Conservation (phyloP, 2,797 vertebrate genomes). For the Sorex maritimensis region DNA sequence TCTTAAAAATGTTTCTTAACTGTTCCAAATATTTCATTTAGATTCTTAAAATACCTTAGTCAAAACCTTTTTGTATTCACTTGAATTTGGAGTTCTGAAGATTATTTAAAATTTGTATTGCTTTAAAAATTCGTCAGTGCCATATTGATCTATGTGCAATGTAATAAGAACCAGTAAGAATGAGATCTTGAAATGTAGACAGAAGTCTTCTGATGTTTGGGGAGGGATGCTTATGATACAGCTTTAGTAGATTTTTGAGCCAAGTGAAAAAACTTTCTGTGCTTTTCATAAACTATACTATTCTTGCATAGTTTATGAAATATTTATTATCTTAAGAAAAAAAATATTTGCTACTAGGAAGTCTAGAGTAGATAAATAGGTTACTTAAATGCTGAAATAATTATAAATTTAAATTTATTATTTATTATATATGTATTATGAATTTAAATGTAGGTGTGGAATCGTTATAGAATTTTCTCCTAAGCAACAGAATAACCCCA, state of each 20-base stretch:
- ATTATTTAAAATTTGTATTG: slow-evolving; percentile 48
- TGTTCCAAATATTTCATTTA: slow-evolving; percentile 34
- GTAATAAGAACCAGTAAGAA: neutral
- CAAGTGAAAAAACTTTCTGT: neutral
- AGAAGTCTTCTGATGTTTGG: neutral
- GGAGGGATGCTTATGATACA: neutral
- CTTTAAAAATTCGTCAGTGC: neutral
- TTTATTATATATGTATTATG: too few relatives aligned
- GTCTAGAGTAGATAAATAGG: too few relatives aligned
- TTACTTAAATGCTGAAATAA: too few relatives aligned
- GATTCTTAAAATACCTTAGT: neutral
- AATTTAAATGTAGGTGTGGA: too few relatives aligned
- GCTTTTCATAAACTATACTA: too few relatives aligned
- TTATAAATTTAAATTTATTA: neutral
- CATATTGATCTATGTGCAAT: neutral
- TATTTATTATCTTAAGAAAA: too few relatives aligned
- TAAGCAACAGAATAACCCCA: too few relatives aligned
- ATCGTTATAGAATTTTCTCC: too few relatives aligned
- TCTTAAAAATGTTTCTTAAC: slow-evolving; percentile 3
- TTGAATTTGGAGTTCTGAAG: slow-evolving; percentile 29
- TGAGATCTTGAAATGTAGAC: neutral
- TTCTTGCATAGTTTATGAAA: neutral
- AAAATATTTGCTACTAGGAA: too few relatives aligned
- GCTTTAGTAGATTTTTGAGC: neutral
- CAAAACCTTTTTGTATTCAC: neutral